A percentile compares a stretch with the other conserved stretches of the same genome.
These are phyloP conservation scores for Sycophila sp. DNA, from an alignment of 1,140 invertebrate species.

Conservation along the genomic window DNA sequence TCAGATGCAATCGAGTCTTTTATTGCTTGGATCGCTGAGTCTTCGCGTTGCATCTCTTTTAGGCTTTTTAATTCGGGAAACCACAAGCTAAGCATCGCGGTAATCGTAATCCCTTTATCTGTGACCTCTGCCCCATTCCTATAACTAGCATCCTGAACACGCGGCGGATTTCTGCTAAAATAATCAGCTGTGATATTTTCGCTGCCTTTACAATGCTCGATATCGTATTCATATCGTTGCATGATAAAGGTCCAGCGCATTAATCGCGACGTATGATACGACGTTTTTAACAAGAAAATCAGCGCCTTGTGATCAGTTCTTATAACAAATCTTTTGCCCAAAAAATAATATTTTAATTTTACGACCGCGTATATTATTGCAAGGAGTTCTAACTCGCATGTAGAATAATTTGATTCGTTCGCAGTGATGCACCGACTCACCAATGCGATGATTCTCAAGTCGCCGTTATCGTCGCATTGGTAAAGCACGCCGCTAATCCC, in stretches of 20 bases:
- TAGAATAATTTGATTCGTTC: conserved; percentile 25
- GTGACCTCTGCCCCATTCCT: background rate
- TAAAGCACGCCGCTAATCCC: conserved; percentile 9
- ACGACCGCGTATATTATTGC: conserved; percentile 28
- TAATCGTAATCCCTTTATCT: background rate
- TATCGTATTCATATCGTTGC: background rate
- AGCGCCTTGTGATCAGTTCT: conserved; percentile 31
- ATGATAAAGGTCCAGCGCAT: no score
- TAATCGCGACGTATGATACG: no score
- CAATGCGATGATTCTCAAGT: background rate
- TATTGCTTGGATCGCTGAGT: no score
- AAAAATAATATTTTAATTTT: conserved; percentile 16
- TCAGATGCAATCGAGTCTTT: no score
- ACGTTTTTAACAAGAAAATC: background rate
- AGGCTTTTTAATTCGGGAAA: no score
- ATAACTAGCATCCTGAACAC: background rate
- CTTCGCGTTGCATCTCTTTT: no score
- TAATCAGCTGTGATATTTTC: conserved; percentile 15
- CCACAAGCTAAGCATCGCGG: background rate
- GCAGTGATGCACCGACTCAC: background rate
- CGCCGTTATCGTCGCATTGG: background rate
- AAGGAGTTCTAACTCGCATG: conserved; percentile 23
- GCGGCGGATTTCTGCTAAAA: background rate
- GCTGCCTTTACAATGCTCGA: conserved; percentile 1
- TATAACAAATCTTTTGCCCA: conserved; percentile 15